Conservation (phyloP, 2,888 invertebrate genomes). For the Callimorpha dominula region DNA sequence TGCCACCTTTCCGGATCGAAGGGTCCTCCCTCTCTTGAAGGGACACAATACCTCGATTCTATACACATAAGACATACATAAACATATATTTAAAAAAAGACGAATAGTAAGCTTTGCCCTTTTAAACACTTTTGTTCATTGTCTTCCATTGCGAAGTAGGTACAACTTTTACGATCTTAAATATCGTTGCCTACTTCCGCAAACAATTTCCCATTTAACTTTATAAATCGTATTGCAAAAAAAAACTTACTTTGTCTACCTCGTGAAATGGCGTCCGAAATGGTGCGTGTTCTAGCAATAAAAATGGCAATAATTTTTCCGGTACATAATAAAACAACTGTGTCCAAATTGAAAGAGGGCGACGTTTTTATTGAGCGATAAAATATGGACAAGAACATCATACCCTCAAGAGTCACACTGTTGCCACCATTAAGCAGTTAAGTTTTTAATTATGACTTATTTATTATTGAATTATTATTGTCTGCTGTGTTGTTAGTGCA, state of each 20-base stretch:
- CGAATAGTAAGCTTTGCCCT: neutral
- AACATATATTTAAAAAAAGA: neutral
- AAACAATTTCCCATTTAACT: constrained; percentile 32
- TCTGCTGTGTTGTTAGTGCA: neutral
- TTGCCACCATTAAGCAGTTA: constrained; percentile 4
- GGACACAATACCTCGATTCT: neutral
- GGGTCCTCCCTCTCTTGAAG: neutral
- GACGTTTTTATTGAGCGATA: constrained; percentile 75
- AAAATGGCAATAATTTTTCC: constrained; percentile 73
- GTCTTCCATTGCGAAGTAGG: constrained; percentile 3
- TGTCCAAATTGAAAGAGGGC: constrained; percentile 69
- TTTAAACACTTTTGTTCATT: neutral
- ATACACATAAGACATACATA: too few species aligned
- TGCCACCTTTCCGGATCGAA: neutral
- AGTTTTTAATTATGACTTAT: constrained; percentile 20
- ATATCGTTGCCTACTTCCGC: constrained; percentile 26
- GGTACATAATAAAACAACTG: constrained; percentile 65
- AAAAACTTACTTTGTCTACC: constrained; percentile 35
- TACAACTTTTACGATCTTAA: constrained; percentile 11
- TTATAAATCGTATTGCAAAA: constrained; percentile 32
- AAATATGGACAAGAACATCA: constrained; percentile 64
- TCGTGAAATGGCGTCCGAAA: constrained; percentile 58
- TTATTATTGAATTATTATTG: neutral
- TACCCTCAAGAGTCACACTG: constrained; percentile 41
- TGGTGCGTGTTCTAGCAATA: constrained; percentile 64